Evolutionary conservation across 2,797 vertebrate species (phyloP).

Genomic region (Manis javanica): DNA sequence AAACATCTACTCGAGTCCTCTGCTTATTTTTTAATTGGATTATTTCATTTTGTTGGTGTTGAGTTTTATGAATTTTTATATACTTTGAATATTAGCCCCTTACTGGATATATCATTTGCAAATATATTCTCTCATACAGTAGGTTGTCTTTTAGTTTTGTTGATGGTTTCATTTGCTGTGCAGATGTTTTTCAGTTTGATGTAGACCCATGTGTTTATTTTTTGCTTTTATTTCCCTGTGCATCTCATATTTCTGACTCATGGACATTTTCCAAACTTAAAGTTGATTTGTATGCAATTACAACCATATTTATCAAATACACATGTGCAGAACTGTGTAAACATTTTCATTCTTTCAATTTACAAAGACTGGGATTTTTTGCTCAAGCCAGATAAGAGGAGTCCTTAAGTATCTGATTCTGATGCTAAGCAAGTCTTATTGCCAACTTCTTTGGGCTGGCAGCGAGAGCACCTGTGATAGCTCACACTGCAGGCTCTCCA

Average conservation of each 20-base stretch:
- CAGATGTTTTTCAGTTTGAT: too few relatives aligned
- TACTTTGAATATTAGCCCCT: too few relatives aligned
- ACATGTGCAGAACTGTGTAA: not conserved
- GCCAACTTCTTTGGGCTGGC: not conserved
- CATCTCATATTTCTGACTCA: not conserved
- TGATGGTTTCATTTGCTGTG: too few relatives aligned
- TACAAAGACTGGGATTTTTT: not conserved
- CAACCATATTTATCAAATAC: slow-evolving; percentile 24
- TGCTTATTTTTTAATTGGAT: too few relatives aligned
- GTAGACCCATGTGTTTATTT: too few relatives aligned
- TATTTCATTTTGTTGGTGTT: too few relatives aligned
- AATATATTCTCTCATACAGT: too few relatives aligned
- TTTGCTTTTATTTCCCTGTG: too few relatives aligned
- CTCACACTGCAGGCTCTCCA: not conserved
- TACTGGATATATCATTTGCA: too few relatives aligned
- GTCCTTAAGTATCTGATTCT: not conserved
- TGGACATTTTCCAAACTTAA: slow-evolving; percentile 43
- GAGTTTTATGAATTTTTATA: too few relatives aligned
- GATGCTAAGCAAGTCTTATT: not conserved
- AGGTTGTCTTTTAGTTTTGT: too few relatives aligned
- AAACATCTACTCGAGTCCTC: too few relatives aligned
- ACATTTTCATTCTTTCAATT: slow-evolving; percentile 39
- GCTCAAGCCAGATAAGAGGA: not conserved
- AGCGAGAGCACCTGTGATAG: not conserved
- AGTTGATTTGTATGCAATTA: slow-evolving; percentile 39